Conservation (phyloP, 2,797 vertebrate genomes). For the Myiothlypis coronata region DNA sequence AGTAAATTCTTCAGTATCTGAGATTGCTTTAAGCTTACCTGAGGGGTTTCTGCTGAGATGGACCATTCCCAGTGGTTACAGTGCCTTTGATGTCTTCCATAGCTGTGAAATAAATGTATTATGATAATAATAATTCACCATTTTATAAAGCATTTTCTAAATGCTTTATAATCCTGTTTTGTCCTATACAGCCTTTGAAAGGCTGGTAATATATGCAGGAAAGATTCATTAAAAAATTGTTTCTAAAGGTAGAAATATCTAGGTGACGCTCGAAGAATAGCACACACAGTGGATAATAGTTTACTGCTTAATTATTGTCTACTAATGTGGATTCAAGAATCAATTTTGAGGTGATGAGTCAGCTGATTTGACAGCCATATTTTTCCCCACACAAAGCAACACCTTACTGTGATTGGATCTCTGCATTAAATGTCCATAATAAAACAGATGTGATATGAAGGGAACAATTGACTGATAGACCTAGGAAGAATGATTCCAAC, state of each 20-base stretch:
- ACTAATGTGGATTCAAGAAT: neutral
- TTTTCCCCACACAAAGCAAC: neutral
- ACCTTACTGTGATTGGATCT: neutral
- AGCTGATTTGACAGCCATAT: neutral
- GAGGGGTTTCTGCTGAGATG: neutral
- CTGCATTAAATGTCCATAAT: neutral
- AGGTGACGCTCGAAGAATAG: neutral
- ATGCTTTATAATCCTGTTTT: neutral
- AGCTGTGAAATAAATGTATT: constrained; percentile 12
- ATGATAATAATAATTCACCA: no score
- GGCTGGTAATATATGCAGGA: neutral
- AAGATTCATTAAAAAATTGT: neutral
- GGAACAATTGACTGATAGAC: neutral
- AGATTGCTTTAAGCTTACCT: constrained; percentile 32
- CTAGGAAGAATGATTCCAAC: neutral
- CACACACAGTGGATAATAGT: neutral
- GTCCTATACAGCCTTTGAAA: neutral
- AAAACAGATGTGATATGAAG: neutral
- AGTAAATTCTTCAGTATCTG: neutral
- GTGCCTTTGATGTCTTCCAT: neutral
- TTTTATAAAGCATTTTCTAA: neutral
- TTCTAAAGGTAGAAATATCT: neutral
- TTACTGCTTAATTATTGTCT: neutral
- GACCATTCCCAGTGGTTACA: neutral
- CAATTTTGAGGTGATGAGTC: neutral